Base-by-base conservation (phyloP, 2,888 invertebrate genomes). In the Prostheceraeus crozeri region DNA sequence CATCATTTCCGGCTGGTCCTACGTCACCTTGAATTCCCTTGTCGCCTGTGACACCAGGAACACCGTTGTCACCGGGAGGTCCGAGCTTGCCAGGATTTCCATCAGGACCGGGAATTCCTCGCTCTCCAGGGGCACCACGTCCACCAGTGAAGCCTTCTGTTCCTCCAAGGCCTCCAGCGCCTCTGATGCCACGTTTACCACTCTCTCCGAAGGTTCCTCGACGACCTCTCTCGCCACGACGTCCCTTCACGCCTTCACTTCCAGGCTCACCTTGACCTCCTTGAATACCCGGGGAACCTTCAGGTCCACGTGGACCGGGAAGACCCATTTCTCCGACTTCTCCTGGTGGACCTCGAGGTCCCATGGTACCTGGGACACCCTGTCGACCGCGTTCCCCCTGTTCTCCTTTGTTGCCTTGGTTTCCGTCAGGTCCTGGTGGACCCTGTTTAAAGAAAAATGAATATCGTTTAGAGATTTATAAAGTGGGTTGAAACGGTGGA, bases 221-320 rank as follows among this genome's bases (percentile, higher is more conserved):
- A 3, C 10, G 16, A 21, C 56, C 56, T 8, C 56, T 31, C 23
- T 56, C 56, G n/a, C 56, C 56, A n/a, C 56, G n/a, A 46, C 35
- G 33, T 3, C 56, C 56, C 14, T 48, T 48, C 4, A 21, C 28
- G n/a, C 56, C 56, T 21, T 56, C 56, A 11, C 4, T 11, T 65
- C 86, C 86, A 55, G 84, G 83, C 11, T 82, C 77, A 62, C 86
- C 86, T 10, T 81, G 72, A 23, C 80, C 72, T 55, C 86, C 86
- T 10, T 82, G 77, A 54, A 79, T 75, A 2, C 86, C 86, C 52
- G 68, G 65, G 21, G 79, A 76, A 45, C 86, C 86, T 69, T 86
- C 85, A 2, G 78, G 70, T 30, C 87, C 88, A 11, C 82, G 81
- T 1, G 82, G 77, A 16, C 88, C 87, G 28, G 84, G 83, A 19